phyloP scores from a whole-genome alignment of 2,888 invertebrate species.

The Parnassius apollo region DNA sequence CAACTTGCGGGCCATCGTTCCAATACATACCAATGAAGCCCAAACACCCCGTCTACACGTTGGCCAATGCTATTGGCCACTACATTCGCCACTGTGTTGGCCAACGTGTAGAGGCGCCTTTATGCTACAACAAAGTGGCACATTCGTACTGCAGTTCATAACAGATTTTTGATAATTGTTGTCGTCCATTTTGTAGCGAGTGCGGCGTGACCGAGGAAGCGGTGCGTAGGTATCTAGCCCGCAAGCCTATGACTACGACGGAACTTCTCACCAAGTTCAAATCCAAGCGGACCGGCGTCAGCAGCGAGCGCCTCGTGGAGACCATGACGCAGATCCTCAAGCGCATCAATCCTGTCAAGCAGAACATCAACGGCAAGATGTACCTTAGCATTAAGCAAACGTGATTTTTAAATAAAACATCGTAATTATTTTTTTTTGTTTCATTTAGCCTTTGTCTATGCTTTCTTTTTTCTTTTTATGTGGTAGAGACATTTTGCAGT shows the following conservation, averaged over 20 bases:
- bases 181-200: slow-evolving; percentile 79
- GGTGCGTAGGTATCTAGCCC: slow-evolving; percentile 94
- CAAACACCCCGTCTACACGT: too few species aligned
- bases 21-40: too few species aligned
- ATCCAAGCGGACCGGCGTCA: slow-evolving; percentile 94
- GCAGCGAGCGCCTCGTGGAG: slow-evolving; percentile 94
- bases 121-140: too few species aligned
- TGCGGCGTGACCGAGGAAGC: slow-evolving; percentile 97
- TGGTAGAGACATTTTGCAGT: too few species aligned
- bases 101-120: too few species aligned
- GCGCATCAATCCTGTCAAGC: slow-evolving; percentile 95
- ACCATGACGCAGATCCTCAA: slow-evolving; percentile 97
- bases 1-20: too few species aligned
- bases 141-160: too few species aligned
- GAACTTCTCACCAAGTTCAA: slow-evolving; percentile 97
- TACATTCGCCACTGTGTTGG: too few species aligned
- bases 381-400: slow-evolving; percentile 91
- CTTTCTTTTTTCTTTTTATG: too few species aligned
- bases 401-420: slow-evolving; percentile 37
- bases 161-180: too few species aligned
- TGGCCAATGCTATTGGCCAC: too few species aligned
- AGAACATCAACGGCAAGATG: slow-evolving; percentile 96
- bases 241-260: slow-evolving; percentile 99
- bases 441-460: not conserved
- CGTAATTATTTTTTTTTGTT: not conserved